phyloP scores from a whole-genome alignment of 35 echinoderm and acorn worm genomes.

The Heliocidaris erythrogramma region DNA sequence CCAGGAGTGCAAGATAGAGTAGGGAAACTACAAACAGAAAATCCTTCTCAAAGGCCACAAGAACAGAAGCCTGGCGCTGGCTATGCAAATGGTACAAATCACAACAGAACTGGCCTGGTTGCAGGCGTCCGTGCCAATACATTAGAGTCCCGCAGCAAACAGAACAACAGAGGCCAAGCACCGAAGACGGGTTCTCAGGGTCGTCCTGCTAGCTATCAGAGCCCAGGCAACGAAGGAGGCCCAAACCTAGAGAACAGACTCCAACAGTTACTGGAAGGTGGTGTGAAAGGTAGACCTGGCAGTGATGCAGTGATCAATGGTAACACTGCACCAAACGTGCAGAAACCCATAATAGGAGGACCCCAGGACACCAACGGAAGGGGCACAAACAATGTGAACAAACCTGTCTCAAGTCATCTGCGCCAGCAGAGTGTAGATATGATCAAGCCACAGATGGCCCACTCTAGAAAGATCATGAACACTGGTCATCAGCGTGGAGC shows the following conservation, averaged over 20 bases:
- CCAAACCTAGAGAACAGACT: conserved; percentile 61
- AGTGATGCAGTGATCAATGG: background rate
- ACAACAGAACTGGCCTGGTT: conserved; percentile 44
- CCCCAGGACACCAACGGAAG: background rate
- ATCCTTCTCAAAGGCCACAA: background rate
- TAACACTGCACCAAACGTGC: background rate
- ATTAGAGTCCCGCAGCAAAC: conserved; percentile 37
- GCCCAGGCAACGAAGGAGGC: conserved; percentile 50
- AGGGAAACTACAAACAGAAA: background rate
- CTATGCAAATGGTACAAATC: conserved; percentile 42
- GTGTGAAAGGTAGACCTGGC: background rate
- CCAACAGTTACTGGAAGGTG: conserved; percentile 49
- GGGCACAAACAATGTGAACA: conserved; percentile 9
- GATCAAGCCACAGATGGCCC: conserved; percentile 46
- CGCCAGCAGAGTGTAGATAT: conserved; percentile 24
- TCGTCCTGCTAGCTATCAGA: conserved; percentile 60
- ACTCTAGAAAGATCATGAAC: conserved; percentile 17
- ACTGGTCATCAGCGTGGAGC: conserved; percentile 32
- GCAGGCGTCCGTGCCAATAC: conserved; percentile 26
- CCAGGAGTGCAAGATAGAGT: conserved; percentile 38
- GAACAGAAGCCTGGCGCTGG: conserved; percentile 19
- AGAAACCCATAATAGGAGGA: background rate
- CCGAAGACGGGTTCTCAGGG: conserved; percentile 14
- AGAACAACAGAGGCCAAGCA: conserved; percentile 33
- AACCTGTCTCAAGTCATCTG: conserved; percentile 1